Conservation (phyloP, 2,888 invertebrate genomes). For the Terebella lapidaria region DNA sequence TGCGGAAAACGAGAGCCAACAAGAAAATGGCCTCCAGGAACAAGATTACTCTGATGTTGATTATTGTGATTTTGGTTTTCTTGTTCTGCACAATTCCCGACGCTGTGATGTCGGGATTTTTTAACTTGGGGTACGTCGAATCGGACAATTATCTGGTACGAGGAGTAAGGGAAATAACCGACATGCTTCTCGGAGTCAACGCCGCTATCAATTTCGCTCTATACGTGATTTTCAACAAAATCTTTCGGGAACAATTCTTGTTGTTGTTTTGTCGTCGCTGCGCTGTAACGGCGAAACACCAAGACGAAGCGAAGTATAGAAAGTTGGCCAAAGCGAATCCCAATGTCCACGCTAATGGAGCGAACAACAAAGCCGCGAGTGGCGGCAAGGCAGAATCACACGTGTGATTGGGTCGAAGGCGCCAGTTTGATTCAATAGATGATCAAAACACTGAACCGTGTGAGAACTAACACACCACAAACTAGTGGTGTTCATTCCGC, state of each 20-base stretch:
- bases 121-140: constrained; percentile 49
- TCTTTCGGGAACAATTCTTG: constrained; percentile 31
- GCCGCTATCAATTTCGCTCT: constrained; percentile 49
- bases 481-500: no score
- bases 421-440: no score
- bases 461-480: no score
- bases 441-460: no score
- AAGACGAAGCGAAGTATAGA: neutral
- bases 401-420: neutral
- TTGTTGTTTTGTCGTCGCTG: neutral
- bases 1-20: constrained; percentile 25
- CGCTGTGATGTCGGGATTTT: constrained; percentile 49
- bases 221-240: constrained; percentile 45
- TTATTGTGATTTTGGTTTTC: constrained; percentile 48
- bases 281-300: constrained; percentile 49
- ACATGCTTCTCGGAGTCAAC: constrained; percentile 46
- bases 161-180: constrained; percentile 50
- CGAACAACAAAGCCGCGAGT: no score
- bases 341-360: no score
- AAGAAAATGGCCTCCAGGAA: constrained; percentile 42
- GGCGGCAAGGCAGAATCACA: neutral
- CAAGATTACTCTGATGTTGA: constrained; percentile 49
- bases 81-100: constrained; percentile 50
- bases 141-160: constrained; percentile 40
- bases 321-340: neutral